Evolutionary conservation across 2,113 vertebrate genomes (phyloP).

Genomic region (Silurus asotus): DNA sequence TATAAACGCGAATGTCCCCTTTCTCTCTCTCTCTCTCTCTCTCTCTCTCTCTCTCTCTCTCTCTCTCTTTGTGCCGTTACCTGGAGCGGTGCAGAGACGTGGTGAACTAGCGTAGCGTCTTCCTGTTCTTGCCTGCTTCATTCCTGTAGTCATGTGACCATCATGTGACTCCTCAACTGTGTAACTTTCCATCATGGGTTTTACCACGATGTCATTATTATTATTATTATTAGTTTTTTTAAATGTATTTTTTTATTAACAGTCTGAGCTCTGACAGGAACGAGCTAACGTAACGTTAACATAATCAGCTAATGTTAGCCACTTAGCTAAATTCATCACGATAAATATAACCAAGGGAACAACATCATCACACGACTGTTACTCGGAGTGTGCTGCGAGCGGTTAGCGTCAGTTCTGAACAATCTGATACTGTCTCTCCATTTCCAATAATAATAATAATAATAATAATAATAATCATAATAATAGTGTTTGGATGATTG

Average conservation of each 20-base stretch:
- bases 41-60: not conserved
- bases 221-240: not conserved
- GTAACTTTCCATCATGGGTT: not conserved
- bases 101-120: conserved; percentile 44
- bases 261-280: not conserved
- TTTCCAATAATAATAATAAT: not conserved
- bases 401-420: not conserved
- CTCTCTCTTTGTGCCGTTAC: conserved; percentile 3
- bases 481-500: not conserved
- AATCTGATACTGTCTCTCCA: not conserved
- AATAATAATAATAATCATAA: not conserved
- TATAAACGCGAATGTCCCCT: not conserved
- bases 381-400: not conserved
- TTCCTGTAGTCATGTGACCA: not conserved
- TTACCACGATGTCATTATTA: not conserved
- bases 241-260: not conserved
- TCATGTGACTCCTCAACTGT: not conserved
- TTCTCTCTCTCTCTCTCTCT: not conserved
- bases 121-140: conserved; percentile 33
- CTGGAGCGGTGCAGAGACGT: not conserved
- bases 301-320: not conserved
- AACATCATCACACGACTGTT: not conserved
- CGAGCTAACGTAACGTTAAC: not conserved
- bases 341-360: not conserved
- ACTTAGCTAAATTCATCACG: not conserved